Evolutionary conservation across 2,797 vertebrate species (phyloP), one percentile per base, ranked within the genome.

Genomic region (Anomalospiza imberbis): DNA sequence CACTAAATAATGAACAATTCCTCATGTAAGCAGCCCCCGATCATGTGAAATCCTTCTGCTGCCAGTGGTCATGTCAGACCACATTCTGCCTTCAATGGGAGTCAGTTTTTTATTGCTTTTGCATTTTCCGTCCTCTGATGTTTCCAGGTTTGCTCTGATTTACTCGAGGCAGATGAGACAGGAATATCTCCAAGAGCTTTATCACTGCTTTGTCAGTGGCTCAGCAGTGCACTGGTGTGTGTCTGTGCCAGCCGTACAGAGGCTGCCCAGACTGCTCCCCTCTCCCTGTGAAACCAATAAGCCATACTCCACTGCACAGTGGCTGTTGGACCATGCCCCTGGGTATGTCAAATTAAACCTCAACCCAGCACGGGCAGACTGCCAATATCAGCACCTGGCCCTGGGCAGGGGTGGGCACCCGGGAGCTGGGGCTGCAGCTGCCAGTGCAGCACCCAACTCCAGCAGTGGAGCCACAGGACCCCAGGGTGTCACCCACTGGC

Each of bases 251-350:
- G 75, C 40, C 5, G 60, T 54, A 38, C 61, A 26, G 88, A 50
- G 94, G 94, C 88, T 95, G 94, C 93, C 96, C 94, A 50, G 65
- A 86, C 76, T 36, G 7, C 83, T 95, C 89, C 92, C 86, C 12
- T 50, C 92, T 95, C 95, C 97, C 96, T 16, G 67, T 55, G 96
- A 93, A 97, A 95, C 96, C 95, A 97, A 94, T 96, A 95, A 96
- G 87, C 95, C 86, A 40, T 13, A 62, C 94, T 97, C 88, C 91
- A 10, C 61, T 68, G 96, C 95, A 38, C 84, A 28, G 65, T 50
- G 13, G 38, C 40, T 94, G 81, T 65, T 31, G 18, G 79, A 32
- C 22, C 14, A 0, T 50, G 91, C 51, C 89, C 55, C 26, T 10
- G 42, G 54, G 45, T 58, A 6, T 88, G 78, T 76, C 93, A 94